Base-by-base conservation (phyloP, 2,113 vertebrate genomes). In the Lonchura striata region DNA sequence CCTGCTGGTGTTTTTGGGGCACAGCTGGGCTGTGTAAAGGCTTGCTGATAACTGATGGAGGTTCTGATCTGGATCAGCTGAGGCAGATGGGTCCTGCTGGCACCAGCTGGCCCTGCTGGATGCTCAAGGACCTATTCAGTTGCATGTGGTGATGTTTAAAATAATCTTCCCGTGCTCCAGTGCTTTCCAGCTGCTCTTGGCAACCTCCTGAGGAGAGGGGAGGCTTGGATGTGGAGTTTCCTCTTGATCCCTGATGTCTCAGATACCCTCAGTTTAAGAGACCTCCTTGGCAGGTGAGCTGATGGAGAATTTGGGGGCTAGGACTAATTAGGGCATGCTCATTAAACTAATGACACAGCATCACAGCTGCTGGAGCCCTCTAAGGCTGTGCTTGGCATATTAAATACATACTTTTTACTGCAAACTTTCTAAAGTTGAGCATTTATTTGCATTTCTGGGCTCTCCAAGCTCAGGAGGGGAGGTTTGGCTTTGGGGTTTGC, bases 141-240 rank as follows among this genome's bases (percentile, higher is more conserved):
- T 79, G 39, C 52, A n/a, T 68, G 44, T 71, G 52, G 49, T 70
- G 70, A 56, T 75, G 61, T 54, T 82, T 52, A 59, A 76, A 92
- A 72, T 68, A 66, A 79, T 64, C 25, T 65, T 37, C 61, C 30
- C 19, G 25, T 82, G 69, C 52, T 90, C 52, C 8, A 39, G 21
- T 39, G 82, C 78, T 91, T 90, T 42, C 33, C 24, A 90, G 60
- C 76, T 92, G 82, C 88, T 92, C 85, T 84, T 52, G n/a, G 88
- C 23, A 64, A 5, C 14, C 33, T 85, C 15, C 33, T 63, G 56
- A 77, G 64, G 76, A 72, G 68, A 11, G 4, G 5, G 35, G 57
- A 91, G 60, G 66, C 65, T 83, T 11, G 5, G 30, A 16, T 22
- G 1, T 72, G 79, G 65, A 39, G 25, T 50, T 70, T 71, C 5